These are phyloP conservation scores for Sinopyrophorus schimmeli DNA, from an alignment of 2,888 invertebrate species.

Conservation along the genomic window DNA sequence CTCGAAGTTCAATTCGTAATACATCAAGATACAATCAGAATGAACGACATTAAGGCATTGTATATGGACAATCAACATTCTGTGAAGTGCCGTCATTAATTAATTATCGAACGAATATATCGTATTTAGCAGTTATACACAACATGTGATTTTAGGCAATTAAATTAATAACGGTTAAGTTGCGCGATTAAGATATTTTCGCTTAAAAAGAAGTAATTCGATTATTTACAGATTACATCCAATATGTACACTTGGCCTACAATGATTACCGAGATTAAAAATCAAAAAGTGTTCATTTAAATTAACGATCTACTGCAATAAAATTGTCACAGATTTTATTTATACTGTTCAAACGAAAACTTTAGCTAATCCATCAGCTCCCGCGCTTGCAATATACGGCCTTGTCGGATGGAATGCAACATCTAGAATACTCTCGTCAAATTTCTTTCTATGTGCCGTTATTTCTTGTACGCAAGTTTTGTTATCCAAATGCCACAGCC, in stretches of 20 bases:
- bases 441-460: slow-evolving; percentile 98
- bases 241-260: slow-evolving; percentile 31
- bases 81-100: no score
- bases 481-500: slow-evolving; percentile 98
- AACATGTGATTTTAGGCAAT: no score
- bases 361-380: slow-evolving; percentile 98
- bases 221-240: no score
- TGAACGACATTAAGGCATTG: no score
- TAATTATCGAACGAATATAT: no score
- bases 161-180: no score
- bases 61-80: no score
- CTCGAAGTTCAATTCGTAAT: no score
- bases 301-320: slow-evolving; percentile 15
- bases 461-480: slow-evolving; percentile 99
- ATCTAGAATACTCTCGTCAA: slow-evolving; percentile 98
- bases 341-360: slow-evolving; percentile 89
- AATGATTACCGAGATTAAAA: slow-evolving; percentile 23
- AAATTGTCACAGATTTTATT: slow-evolving; percentile 5
- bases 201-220: no score
- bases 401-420: slow-evolving; percentile 99
- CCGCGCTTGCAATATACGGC: slow-evolving; percentile 98
- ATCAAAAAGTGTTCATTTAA: slow-evolving; percentile 11
- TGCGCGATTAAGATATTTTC: no score
- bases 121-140: no score
- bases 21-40: no score